These are phyloP conservation scores for Ridgeia piscesae DNA, from an alignment of 1,140 invertebrate species.

Conservation along the genomic window DNA sequence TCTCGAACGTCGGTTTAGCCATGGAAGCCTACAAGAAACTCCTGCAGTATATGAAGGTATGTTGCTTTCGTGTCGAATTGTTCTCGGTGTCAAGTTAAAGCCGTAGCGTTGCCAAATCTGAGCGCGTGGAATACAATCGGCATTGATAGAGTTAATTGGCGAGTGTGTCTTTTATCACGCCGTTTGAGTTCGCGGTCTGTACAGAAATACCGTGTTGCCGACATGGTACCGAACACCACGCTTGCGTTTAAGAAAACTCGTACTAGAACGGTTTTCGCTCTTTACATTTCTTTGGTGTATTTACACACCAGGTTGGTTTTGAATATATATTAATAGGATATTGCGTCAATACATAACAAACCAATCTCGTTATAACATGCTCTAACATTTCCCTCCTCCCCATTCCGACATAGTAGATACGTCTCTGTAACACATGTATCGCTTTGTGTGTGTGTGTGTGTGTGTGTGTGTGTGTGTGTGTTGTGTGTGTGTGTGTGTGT, in stretches of 20 bases:
- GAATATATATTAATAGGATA: too few relatives aligned
- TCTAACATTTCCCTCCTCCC: too few relatives aligned
- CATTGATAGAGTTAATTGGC: neutral
- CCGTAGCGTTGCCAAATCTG: neutral
- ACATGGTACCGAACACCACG: neutral
- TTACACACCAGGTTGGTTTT: too few relatives aligned
- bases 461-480: conserved; percentile 21
- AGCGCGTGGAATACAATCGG: neutral
- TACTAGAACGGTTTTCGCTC: neutral
- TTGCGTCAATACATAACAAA: too few relatives aligned
- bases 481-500: conserved; percentile 5
- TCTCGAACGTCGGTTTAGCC: neutral
- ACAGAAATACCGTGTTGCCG: neutral
- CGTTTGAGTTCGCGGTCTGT: neutral
- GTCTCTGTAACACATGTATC: too few relatives aligned
- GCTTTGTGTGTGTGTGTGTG: too few relatives aligned
- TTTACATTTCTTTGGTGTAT: neutral
- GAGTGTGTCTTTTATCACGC: neutral
- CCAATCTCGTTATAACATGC: too few relatives aligned
- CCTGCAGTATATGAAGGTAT: neutral
- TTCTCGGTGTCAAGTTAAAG: neutral
- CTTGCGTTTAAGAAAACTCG: neutral
- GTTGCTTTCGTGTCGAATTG: neutral
- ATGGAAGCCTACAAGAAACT: neutral
- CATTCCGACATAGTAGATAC: too few relatives aligned